These are phyloP conservation scores for Nasonia giraulti DNA, from an alignment of 1,140 invertebrate genomes.

Conservation along the genomic window DNA sequence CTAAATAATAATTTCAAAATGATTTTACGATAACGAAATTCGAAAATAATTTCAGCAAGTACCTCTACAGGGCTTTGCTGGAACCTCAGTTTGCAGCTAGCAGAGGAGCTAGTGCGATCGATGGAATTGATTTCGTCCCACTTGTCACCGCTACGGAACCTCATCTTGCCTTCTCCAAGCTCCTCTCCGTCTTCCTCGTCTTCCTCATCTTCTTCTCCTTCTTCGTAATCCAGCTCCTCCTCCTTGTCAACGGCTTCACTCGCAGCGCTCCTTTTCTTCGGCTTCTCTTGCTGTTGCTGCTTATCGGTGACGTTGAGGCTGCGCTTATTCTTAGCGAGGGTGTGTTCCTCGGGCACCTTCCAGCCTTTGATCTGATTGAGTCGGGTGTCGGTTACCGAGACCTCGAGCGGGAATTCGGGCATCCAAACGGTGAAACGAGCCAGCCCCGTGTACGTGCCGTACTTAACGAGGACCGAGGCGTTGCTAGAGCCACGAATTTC, in stretches of 20 bases:
- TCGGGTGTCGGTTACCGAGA: slow-evolving; percentile 90
- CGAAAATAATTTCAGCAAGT: no score
- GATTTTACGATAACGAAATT: no score
- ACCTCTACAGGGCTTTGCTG: slow-evolving; percentile 91
- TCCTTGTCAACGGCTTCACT: slow-evolving; percentile 43
- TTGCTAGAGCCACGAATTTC: slow-evolving; percentile 96
- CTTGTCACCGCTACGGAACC: slow-evolving; percentile 69
- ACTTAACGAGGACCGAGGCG: slow-evolving; percentile 94
- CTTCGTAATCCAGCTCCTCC: slow-evolving; percentile 50
- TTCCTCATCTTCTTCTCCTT: slow-evolving; percentile 60
- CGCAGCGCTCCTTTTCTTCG: slow-evolving; percentile 42
- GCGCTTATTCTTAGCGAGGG: slow-evolving; percentile 71
- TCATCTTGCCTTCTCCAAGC: slow-evolving; percentile 63
- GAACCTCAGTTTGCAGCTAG: slow-evolving; percentile 85
- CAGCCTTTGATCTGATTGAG: slow-evolving; percentile 93
- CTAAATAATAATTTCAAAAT: no score
- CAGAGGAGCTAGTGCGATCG: slow-evolving; percentile 64
- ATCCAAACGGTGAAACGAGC: slow-evolving; percentile 97
- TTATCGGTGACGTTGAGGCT: slow-evolving; percentile 62
- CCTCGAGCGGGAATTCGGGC: slow-evolving; percentile 94
- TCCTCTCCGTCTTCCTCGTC: slow-evolving; percentile 66
- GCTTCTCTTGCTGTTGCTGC: slow-evolving; percentile 51
- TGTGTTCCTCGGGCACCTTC: slow-evolving; percentile 87
- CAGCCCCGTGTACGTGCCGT: slow-evolving; percentile 91
- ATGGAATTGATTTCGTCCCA: slow-evolving; percentile 75